These are phyloP conservation scores for Turdus rufiventris DNA, from an alignment of 2,113 vertebrate genomes.

Conservation along the genomic window DNA sequence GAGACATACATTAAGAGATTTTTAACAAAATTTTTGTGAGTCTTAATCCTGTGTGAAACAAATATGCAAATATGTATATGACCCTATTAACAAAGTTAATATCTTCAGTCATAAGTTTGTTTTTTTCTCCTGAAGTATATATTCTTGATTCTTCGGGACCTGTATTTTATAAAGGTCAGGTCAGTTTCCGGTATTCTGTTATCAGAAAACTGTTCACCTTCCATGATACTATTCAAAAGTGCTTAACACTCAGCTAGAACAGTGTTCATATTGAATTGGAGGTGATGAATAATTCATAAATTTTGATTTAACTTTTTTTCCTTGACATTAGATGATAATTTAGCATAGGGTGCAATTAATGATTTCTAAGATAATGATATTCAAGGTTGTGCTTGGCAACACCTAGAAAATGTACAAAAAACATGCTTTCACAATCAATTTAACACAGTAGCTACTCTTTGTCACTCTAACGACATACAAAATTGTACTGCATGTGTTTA, in stretches of 20 bases:
- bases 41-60: background rate
- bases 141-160: background rate
- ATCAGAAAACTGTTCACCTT: background rate
- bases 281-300: constrained; percentile 31
- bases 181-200: background rate
- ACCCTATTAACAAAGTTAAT: background rate
- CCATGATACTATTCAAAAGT: background rate
- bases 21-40: background rate
- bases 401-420: background rate
- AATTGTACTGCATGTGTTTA: background rate
- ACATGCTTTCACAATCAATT: background rate
- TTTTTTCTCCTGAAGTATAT: background rate
- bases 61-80: background rate
- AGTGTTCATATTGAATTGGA: constrained; percentile 13
- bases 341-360: constrained; percentile 17
- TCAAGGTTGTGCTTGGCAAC: background rate
- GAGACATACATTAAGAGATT: background rate
- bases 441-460: background rate
- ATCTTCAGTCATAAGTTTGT: background rate
- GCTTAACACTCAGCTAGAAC: background rate
- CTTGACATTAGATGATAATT: constrained; percentile 4
- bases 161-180: constrained; percentile 15
- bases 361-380: background rate
- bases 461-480: background rate
- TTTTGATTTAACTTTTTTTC: background rate